Conservation (phyloP, 2,113 vertebrate species). For the Condylura cristata region DNA sequence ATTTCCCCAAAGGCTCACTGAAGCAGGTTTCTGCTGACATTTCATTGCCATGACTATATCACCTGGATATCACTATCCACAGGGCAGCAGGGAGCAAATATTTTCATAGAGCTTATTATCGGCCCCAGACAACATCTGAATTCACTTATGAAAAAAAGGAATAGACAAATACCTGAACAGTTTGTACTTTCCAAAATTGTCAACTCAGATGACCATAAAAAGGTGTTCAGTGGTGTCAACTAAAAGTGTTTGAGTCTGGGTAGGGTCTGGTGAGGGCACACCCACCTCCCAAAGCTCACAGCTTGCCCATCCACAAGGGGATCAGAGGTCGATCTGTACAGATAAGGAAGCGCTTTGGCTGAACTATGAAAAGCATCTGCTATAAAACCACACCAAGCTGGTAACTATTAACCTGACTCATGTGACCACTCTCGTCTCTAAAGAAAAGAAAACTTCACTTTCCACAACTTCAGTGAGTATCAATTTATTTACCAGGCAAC, state of each 20-base stretch:
- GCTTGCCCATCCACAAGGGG: not conserved
- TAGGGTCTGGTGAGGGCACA: accelerated
- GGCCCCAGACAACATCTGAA: not conserved
- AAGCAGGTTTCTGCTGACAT: not conserved
- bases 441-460: not conserved
- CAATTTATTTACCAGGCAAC: not conserved
- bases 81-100: not conserved
- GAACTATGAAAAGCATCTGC: not conserved
- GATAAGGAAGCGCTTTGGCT: not conserved
- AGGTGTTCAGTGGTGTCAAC: not conserved
- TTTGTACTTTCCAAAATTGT: not conserved
- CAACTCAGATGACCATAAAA: not conserved
- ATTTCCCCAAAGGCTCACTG: not conserved
- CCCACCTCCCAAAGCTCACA: accelerated
- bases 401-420: not conserved
- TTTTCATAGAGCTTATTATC: not conserved
- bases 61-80: not conserved
- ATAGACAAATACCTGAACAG: not conserved
- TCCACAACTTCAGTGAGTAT: not conserved
- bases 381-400: not conserved
- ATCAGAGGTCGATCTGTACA: not conserved
- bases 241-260: not conserved
- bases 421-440: not conserved
- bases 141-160: not conserved
- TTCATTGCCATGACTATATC: not conserved